Conservation (phyloP, 2,888 invertebrate species). For the Xestia sexstrigata region DNA sequence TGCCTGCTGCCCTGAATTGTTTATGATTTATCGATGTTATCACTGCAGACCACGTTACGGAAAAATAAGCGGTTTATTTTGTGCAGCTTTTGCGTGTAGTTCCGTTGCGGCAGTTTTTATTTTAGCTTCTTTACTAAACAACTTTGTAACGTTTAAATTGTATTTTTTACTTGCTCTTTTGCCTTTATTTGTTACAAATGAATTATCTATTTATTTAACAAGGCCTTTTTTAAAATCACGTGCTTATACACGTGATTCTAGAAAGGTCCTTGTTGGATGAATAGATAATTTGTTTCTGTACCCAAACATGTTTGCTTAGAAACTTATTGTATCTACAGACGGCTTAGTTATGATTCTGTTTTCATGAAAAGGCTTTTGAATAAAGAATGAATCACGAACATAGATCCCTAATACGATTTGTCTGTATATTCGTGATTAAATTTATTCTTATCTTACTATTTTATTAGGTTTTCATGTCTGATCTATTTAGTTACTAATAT, state of each 20-base stretch:
- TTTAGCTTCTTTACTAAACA: slow-evolving; percentile 11
- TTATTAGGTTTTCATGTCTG: background rate
- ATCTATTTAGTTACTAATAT: background rate
- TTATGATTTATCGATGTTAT: slow-evolving; percentile 57
- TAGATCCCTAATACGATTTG: slow-evolving; percentile 19
- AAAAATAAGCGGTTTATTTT: slow-evolving; percentile 47
- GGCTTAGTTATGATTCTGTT: slow-evolving; percentile 15
- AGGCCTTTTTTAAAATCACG: too few species aligned
- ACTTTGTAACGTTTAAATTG: slow-evolving; percentile 1
- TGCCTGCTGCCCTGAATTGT: slow-evolving; percentile 49
- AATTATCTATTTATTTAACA: too few species aligned
- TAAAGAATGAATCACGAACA: slow-evolving; percentile 4
- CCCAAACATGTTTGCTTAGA: background rate
- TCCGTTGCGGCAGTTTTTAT: slow-evolving; percentile 3
- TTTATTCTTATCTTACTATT: background rate
- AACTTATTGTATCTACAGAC: background rate
- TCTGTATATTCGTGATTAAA: slow-evolving; percentile 9
- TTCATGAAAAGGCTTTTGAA: slow-evolving; percentile 15
- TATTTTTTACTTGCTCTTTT: background rate
- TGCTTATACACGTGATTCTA: background rate
- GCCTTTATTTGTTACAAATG: background rate
- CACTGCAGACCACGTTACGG: slow-evolving; percentile 43
- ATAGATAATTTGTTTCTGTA: background rate
- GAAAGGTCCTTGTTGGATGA: background rate
- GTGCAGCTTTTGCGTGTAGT: slow-evolving; percentile 9